Evolutionary conservation across 2,888 invertebrate genomes (phyloP).

Genomic region (Serrognathus titanus): DNA sequence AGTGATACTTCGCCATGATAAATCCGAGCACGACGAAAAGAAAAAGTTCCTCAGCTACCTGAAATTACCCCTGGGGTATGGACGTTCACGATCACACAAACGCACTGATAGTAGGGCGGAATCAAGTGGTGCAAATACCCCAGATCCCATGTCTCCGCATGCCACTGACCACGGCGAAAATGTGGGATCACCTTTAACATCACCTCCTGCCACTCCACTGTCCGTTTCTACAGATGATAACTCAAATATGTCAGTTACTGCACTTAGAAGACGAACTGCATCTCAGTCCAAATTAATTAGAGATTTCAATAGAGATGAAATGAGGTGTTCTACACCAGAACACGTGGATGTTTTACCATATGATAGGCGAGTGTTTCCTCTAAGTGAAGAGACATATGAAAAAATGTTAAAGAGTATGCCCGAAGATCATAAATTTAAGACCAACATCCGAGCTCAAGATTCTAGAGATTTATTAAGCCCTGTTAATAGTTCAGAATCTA

Average conservation of each 20-base stretch:
- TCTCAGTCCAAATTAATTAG: conserved; percentile 44
- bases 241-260: conserved; percentile 32
- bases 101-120: conserved; percentile 67
- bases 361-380: conserved; percentile 72
- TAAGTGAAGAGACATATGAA: conserved; percentile 65
- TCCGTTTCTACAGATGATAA: conserved; percentile 30
- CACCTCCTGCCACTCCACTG: conserved; percentile 54
- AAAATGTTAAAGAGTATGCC: conserved; percentile 70
- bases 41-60: conserved; percentile 66
- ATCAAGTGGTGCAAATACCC: conserved; percentile 71
- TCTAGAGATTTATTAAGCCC: conserved; percentile 38
- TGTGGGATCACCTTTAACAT: conserved; percentile 46
- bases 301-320: conserved; percentile 35
- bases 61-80: conserved; percentile 46
- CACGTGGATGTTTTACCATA: conserved; percentile 61
- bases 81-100: conserved; percentile 58
- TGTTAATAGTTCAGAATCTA: conserved; percentile 36
- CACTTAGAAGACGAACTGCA: conserved; percentile 50
- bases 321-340: conserved; percentile 35
- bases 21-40: conserved; percentile 76
- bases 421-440: conserved; percentile 53
- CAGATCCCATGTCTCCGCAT: conserved; percentile 65
- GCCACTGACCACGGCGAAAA: conserved; percentile 49
- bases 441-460: conserved; percentile 41
- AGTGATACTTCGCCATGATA: conserved; percentile 68